These are phyloP conservation scores for Calliphora vomitoria DNA, from an alignment of 2,888 invertebrate species.

Conservation along the genomic window DNA sequence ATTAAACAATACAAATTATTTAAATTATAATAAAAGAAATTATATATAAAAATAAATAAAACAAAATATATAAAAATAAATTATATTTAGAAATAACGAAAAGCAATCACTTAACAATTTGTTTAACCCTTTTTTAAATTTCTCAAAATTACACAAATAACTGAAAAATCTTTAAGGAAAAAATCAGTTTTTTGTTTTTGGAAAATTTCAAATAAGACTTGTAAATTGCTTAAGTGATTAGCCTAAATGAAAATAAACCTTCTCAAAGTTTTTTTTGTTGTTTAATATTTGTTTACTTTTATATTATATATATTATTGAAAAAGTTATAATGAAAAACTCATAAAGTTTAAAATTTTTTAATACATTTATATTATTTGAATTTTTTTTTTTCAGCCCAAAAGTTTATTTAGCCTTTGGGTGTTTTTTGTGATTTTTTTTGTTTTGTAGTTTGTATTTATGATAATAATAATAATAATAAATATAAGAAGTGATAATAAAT, in stretches of 20 bases:
- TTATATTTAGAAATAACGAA: not conserved
- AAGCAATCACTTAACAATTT: too few species aligned
- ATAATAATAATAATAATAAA: slow-evolving; percentile 76
- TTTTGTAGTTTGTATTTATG: slow-evolving; percentile 39
- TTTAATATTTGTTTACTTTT: slow-evolving; percentile 10
- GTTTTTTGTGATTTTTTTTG: slow-evolving; percentile 71
- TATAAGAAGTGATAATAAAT: slow-evolving; percentile 72
- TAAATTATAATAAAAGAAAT: not conserved
- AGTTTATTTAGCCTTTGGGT: slow-evolving; percentile 59
- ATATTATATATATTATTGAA: slow-evolving; percentile 71
- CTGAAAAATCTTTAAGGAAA: too few species aligned
- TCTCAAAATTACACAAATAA: too few species aligned
- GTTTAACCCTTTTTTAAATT: too few species aligned
- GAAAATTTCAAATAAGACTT: too few species aligned
- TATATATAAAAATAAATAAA: not conserved
- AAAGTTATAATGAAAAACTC: slow-evolving; percentile 81
- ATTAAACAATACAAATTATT: slow-evolving; percentile 5
- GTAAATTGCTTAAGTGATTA: not conserved
- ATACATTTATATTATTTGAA: slow-evolving; percentile 83
- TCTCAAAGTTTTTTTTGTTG: slow-evolving; percentile 23
- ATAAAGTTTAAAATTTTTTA: slow-evolving; percentile 81
- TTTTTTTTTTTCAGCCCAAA: slow-evolving; percentile 64
- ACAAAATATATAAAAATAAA: not conserved
- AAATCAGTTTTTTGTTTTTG: too few species aligned
- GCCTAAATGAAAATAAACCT: slow-evolving; percentile 60